Conservation (phyloP, 2,113 vertebrate species). For the Pedionomus torquatus region DNA sequence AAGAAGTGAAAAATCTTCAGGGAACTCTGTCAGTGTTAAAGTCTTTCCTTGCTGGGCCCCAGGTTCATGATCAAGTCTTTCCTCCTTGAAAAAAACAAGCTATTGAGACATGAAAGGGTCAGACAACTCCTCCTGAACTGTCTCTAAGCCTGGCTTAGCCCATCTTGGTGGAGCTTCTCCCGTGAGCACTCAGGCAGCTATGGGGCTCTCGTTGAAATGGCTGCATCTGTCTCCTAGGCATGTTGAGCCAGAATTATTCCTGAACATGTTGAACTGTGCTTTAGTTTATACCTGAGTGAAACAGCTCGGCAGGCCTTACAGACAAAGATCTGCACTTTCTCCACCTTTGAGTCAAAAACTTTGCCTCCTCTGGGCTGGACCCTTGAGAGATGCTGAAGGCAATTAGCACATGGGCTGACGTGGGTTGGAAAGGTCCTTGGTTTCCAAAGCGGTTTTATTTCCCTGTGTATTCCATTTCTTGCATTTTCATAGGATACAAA, state of each 20-base stretch:
- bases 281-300: not conserved
- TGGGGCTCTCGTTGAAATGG: accelerated
- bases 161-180: not conserved
- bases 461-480: not conserved
- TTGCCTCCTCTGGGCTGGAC: not conserved
- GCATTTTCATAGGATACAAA: not conserved
- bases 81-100: not conserved
- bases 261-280: not conserved
- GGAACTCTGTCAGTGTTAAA: not conserved
- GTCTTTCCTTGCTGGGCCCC: not conserved
- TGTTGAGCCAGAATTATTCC: not conserved
- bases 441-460: not conserved
- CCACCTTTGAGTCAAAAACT: not conserved
- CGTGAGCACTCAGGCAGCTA: too few species aligned
- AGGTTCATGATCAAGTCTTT: not conserved
- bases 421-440: not conserved
- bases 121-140: not conserved
- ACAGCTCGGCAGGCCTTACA: not conserved
- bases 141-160: not conserved
- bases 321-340: not conserved
- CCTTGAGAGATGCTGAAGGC: not conserved
- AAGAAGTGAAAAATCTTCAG: not conserved
- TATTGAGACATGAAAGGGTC: not conserved
- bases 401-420: not conserved
- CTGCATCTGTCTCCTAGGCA: not conserved